Conservation (phyloP, 2,797 vertebrate genomes). For the Poliocrania exsul region DNA sequence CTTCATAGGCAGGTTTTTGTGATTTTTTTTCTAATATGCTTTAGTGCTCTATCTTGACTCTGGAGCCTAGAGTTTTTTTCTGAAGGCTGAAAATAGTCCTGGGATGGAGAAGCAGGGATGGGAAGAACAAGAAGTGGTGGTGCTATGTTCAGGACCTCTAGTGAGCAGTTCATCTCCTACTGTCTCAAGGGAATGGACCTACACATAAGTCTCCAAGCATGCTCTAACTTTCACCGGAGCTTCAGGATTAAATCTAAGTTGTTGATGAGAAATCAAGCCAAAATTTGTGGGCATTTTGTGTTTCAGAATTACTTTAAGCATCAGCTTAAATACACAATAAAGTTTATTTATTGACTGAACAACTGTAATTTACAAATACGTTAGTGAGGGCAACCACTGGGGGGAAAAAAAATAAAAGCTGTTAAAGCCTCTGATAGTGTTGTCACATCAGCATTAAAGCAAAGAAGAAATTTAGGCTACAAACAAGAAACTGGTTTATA, state of each 20-base stretch:
- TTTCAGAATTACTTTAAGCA: slow-evolving; percentile 17
- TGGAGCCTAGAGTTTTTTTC: not conserved
- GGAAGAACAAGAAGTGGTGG: not conserved
- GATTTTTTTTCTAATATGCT: not conserved
- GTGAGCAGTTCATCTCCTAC: not conserved
- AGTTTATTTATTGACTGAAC: slow-evolving; percentile 11
- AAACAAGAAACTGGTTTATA: slow-evolving; percentile 33
- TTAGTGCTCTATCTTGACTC: not conserved
- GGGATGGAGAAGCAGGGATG: not conserved
- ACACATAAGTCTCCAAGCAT: not conserved
- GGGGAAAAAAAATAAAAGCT: not conserved
- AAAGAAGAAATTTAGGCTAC: not conserved
- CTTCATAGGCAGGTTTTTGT: not conserved
- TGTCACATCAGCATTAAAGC: slow-evolving; percentile 41
- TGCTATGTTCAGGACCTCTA: not conserved
- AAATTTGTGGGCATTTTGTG: not conserved
- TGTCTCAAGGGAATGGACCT: not conserved
- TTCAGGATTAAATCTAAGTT: not conserved
- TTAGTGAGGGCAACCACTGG: not conserved
- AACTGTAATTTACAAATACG: slow-evolving; percentile 21
- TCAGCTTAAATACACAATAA: slow-evolving; percentile 34
- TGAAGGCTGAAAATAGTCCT: not conserved
- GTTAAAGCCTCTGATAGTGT: not conserved
- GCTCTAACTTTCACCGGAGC: not conserved
- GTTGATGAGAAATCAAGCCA: slow-evolving; percentile 5